Evolutionary conservation across 2,888 invertebrate genomes (phyloP).

Genomic region (Scelioninae gen. 1): DNA sequence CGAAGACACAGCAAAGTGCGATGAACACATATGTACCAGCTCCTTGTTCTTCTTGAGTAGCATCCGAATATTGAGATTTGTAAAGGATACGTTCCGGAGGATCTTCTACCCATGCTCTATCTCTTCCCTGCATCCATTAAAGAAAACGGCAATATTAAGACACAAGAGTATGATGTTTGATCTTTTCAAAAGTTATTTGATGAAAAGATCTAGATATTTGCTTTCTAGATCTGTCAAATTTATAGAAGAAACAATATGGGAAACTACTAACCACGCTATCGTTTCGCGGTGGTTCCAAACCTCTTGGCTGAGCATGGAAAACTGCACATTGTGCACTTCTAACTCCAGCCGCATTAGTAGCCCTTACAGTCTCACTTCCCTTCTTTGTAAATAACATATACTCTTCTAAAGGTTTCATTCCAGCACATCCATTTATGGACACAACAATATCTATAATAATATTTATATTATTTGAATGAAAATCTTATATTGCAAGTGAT

Average conservation of each 20-base stretch:
- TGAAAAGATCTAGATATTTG: no score
- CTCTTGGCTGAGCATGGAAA: constrained; percentile 85
- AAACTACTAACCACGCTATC: constrained; percentile 85
- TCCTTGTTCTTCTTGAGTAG: constrained; percentile 91
- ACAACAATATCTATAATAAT: no score
- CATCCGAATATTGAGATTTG: constrained; percentile 89
- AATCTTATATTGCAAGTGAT: neutral
- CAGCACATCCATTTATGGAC: constrained; percentile 89
- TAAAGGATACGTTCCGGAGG: constrained; percentile 91
- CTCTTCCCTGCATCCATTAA: constrained; percentile 83
- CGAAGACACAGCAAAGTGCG: constrained; percentile 90
- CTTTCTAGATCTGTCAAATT: no score
- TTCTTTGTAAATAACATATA: constrained; percentile 96
- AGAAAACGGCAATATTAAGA: no score
- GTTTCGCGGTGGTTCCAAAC: constrained; percentile 81
- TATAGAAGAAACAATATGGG: neutral
- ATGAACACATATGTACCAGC: constrained; percentile 92
- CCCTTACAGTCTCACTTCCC: constrained; percentile 92
- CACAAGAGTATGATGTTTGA: no score
- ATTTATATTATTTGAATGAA: no score
- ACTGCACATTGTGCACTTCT: constrained; percentile 92
- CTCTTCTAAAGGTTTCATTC: constrained; percentile 94
- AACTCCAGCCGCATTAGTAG: constrained; percentile 94
- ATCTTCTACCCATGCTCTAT: constrained; percentile 93
- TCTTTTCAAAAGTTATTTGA: no score